Percentiles rank a stretch among this genome's conserved stretches.
These are phyloP conservation scores for Lethenteron camtschaticum DNA, from an alignment of 2,113 vertebrate species.

Conservation along the genomic window DNA sequence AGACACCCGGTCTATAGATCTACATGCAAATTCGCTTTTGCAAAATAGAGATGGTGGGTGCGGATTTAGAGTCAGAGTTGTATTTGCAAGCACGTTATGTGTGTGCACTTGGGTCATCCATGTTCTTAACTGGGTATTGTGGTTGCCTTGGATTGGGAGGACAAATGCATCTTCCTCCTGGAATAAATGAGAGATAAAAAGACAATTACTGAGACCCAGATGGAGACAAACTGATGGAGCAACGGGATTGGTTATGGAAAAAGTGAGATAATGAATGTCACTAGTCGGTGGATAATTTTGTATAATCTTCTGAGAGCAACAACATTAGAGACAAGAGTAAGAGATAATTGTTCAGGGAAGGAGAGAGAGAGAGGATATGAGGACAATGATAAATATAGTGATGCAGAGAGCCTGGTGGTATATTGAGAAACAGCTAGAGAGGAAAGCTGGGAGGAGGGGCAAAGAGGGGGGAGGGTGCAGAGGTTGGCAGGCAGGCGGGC, in stretches of 20 bases:
- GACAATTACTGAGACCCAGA: neutral
- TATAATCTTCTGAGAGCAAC: neutral
- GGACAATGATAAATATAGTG: neutral
- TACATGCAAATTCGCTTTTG: too few relatives aligned
- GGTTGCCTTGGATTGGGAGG: neutral
- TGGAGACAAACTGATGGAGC: neutral
- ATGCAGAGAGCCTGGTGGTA: neutral
- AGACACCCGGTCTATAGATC: too few relatives aligned
- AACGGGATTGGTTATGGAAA: neutral
- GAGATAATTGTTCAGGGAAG: neutral
- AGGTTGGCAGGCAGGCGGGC: neutral
- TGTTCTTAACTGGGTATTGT: too few relatives aligned
- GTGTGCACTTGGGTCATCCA: too few relatives aligned
- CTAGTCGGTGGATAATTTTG: neutral
- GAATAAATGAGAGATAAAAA: neutral
- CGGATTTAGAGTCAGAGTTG: too few relatives aligned
- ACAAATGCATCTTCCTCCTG: neutral
- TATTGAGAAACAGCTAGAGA: neutral
- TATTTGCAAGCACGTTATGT: too few relatives aligned
- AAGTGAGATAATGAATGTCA: neutral
- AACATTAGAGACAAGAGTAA: neutral
- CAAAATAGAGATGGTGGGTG: too few relatives aligned
- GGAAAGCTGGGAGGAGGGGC: neutral
- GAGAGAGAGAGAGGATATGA: neutral
- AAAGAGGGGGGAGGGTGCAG: neutral